Evolutionary conservation across 2,888 invertebrate species (phyloP).

Genomic region (Drosophila vallismaia): DNA sequence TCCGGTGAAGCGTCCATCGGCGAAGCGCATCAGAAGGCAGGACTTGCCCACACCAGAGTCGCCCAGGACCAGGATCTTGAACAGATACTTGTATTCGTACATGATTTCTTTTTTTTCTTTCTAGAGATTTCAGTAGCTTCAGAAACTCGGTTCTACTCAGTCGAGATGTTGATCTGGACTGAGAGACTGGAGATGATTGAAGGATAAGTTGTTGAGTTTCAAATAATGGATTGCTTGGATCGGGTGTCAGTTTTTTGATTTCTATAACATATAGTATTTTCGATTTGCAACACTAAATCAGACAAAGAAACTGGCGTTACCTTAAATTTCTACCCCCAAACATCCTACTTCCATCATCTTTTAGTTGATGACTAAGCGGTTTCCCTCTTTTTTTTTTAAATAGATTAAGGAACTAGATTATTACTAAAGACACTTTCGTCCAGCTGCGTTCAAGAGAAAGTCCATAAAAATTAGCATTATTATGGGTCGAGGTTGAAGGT

Average conservation of each 20-base stretch:
- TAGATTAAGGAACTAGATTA: neutral
- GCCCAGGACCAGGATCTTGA: slow-evolving; percentile 98
- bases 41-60: slow-evolving; percentile 99
- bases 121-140: no score
- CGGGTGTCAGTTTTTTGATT: no score
- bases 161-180: no score
- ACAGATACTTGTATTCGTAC: slow-evolving; percentile 79
- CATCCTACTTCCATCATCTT: neutral
- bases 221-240: no score
- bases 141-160: no score
- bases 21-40: slow-evolving; percentile 97
- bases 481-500: slow-evolving; percentile 21
- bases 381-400: neutral
- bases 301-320: no score
- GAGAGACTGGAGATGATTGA: no score
- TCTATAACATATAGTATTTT: no score
- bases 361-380: neutral
- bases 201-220: no score
- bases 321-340: no score
- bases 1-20: slow-evolving; percentile 99
- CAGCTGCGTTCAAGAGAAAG: slow-evolving; percentile 32
- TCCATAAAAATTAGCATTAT: slow-evolving; percentile 51
- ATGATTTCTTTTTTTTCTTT: neutral
- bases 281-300: no score
- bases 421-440: slow-evolving; percentile 12